Evolutionary conservation across 2,888 invertebrate genomes (phyloP).

Genomic region (Julus scandinavius): DNA sequence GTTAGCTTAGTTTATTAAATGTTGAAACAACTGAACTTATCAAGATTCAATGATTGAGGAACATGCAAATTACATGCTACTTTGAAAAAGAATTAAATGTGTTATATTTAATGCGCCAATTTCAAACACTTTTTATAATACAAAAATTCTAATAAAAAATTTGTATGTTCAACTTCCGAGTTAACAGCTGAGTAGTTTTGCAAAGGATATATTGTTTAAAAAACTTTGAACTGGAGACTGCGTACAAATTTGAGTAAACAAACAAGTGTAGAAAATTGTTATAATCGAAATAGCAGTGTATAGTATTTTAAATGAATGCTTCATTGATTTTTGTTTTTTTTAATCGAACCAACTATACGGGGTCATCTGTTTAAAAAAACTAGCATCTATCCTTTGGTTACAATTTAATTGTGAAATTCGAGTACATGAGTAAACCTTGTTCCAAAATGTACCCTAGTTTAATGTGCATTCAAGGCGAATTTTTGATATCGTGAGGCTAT

Average conservation of each 20-base stretch:
- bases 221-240: not conserved
- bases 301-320: conserved; percentile 13
- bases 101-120: no score
- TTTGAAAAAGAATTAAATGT: no score
- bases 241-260: not conserved
- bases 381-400: not conserved
- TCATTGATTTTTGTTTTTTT: not conserved
- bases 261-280: not conserved
- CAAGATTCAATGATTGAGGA: not conserved
- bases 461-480: not conserved
- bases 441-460: not conserved
- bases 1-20: not conserved
- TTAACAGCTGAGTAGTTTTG: not conserved
- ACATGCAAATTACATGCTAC: no score
- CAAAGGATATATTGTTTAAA: not conserved
- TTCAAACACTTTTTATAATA: not conserved
- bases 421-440: not conserved
- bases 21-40: not conserved
- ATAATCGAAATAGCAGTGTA: not conserved
- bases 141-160: not conserved
- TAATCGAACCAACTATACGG: not conserved
- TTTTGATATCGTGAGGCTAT: not conserved
- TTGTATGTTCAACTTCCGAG: not conserved
- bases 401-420: not conserved
- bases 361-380: not conserved